A percentile compares a stretch with the other conserved stretches of the same genome.
Conservation (phyloP, 2,797 vertebrate genomes). For the Ptychadena robeensis region DNA sequence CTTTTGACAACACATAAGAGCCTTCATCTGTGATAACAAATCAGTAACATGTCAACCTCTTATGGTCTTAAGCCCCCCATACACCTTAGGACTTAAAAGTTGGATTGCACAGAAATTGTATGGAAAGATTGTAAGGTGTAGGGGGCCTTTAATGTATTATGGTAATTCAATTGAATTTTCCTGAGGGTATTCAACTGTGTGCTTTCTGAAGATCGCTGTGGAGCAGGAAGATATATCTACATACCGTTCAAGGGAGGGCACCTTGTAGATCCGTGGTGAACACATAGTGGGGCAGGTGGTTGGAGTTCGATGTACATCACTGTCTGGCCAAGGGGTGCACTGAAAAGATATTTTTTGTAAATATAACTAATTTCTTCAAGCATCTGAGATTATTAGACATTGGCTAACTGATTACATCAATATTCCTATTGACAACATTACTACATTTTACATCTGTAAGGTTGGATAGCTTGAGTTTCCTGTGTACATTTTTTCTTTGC, state of each 20-base stretch:
- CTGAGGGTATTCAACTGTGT: neutral
- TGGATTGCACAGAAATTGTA: too few species aligned
- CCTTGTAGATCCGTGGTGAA: conserved; percentile 47
- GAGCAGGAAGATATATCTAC: neutral
- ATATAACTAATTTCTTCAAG: neutral
- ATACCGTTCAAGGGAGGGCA: conserved; percentile 58
- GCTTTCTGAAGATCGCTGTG: neutral
- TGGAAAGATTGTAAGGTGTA: too few species aligned
- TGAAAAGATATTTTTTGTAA: conserved; percentile 17
- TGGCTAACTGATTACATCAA: neutral
- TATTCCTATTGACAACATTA: neutral
- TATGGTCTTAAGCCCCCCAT: too few species aligned
- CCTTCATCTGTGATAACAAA: too few species aligned
- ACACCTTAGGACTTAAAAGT: too few species aligned
- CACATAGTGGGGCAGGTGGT: conserved; percentile 42
- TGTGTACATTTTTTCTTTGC: too few species aligned
- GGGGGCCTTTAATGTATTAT: too few species aligned
- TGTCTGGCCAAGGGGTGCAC: conserved; percentile 64
- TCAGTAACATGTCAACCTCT: too few species aligned
- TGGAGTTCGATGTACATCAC: conserved; percentile 37
- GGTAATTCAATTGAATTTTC: too few species aligned
- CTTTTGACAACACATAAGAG: too few species aligned
- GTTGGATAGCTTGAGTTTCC: too few species aligned
- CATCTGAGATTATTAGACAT: neutral
- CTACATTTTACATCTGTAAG: too few species aligned